Conservation (phyloP, 2,113 vertebrate genomes). For the Panthera leo region DNA sequence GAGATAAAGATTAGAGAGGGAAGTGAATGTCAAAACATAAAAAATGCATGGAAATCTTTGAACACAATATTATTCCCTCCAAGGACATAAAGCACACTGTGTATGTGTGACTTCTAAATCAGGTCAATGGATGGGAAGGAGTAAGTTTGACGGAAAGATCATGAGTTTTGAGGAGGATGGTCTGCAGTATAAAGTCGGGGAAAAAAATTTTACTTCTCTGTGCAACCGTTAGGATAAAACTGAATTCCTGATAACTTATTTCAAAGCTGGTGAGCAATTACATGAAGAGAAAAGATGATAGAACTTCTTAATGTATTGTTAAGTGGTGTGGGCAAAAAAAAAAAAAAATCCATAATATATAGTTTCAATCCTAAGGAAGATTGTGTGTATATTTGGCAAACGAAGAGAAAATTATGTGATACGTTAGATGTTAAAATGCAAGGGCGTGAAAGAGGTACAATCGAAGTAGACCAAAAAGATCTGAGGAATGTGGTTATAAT, state of each 20-base stretch:
- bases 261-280: background rate
- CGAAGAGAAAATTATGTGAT: background rate
- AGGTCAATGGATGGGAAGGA: background rate
- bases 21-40: background rate
- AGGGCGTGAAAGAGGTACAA: fast-evolving
- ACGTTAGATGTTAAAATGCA: background rate
- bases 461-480: background rate
- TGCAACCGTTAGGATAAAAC: background rate
- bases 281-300: background rate
- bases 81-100: background rate
- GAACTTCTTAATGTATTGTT: background rate
- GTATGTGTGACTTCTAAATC: background rate
- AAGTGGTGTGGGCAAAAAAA: background rate
- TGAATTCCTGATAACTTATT: background rate
- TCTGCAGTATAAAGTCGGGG: background rate
- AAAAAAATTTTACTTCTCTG: background rate
- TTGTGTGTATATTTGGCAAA: background rate
- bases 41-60: background rate
- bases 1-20: background rate
- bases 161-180: background rate
- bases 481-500: background rate
- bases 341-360: background rate
- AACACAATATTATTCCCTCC: background rate
- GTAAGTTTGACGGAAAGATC: background rate
- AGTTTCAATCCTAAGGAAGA: background rate